Evolutionary conservation across 1,140 invertebrate genomes (phyloP), one percentile per base, ranked within the genome.

Genomic region (Rhagoletis pomonella): DNA sequence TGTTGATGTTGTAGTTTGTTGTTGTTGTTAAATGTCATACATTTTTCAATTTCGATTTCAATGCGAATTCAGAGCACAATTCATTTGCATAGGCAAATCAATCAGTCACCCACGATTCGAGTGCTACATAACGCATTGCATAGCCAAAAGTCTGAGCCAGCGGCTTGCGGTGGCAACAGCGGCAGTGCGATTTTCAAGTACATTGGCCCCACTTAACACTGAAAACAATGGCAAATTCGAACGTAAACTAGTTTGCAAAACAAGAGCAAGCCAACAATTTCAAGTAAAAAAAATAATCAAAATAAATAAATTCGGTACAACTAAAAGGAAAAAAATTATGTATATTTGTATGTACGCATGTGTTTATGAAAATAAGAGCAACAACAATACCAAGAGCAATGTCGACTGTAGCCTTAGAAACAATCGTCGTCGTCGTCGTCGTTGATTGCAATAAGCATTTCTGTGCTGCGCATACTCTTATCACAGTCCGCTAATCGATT

Each of bases 171-270:
- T 12, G 60, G 60, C 60, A 17, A 12, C 39, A 3, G 39, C 44
- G 39, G 73, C 44, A 47, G 73, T 14, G n/a, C 44, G 73, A 81
- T 81, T 81, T 42, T 81, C 73, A 81, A 81, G 73, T 81, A 81
- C 73, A 81, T 81, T 81, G 73, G 73, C 73, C 73, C 73, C 73
- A 81, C 44, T 81, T 81, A 81, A 81, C 73, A 81, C 73, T 81
- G 73, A 81, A 81, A 50, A 81, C 73, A 81, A 81, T 81, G 73
- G 73, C 73, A 81, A 65, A 17, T 47, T 7, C 47, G 50, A 55
- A 55, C 47, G 73, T 81, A 81, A 81, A 50, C 73, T 55, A 81
- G 73, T 81, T 81, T 50, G 47, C 47, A 29, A 81, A 44, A 81
- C 73, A 81, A 81, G 47, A 81, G 73, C 73, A 81, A 47, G 50